Evolutionary conservation across 2,888 invertebrate genomes (phyloP).

Genomic region (Sesia apiformis): DNA sequence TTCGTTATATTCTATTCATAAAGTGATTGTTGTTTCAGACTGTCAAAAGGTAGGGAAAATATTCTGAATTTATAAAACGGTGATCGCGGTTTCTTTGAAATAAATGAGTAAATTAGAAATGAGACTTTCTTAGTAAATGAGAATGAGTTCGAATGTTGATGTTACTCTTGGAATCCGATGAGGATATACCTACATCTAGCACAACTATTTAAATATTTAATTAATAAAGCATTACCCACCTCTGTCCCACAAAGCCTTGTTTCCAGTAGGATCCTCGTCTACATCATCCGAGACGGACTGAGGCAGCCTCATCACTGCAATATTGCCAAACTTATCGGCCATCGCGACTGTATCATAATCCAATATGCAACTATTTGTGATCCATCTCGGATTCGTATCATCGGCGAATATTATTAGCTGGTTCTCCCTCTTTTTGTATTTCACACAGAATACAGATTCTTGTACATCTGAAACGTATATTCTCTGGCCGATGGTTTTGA

Average conservation of each 20-base stretch:
- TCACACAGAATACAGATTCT: conserved; percentile 96
- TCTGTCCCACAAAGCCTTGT: conserved; percentile 96
- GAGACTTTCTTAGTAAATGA: no score
- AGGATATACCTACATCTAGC: no score
- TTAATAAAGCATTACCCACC: conserved; percentile 37
- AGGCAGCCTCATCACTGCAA: conserved; percentile 92
- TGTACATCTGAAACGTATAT: conserved; percentile 97
- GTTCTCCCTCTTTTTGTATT: conserved; percentile 96
- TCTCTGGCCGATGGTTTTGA: conserved; percentile 95
- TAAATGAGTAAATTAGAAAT: no score
- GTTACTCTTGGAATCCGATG: no score
- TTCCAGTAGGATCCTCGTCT: conserved; percentile 99
- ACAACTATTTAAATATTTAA: no score
- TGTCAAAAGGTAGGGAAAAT: no score
- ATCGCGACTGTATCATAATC: conserved; percentile 98
- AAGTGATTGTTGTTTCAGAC: no score
- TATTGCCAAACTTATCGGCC: conserved; percentile 98
- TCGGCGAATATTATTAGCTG: conserved; percentile 98
- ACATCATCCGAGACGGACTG: conserved; percentile 96
- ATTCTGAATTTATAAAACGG: no score
- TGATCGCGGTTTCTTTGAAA: no score
- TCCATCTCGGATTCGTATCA: conserved; percentile 96
- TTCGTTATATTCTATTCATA: no score
- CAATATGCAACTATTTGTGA: conserved; percentile 91
- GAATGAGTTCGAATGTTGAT: no score